Evolutionary conservation across 2,888 invertebrate genomes (phyloP).

Genomic region (Onchidella celtica): DNA sequence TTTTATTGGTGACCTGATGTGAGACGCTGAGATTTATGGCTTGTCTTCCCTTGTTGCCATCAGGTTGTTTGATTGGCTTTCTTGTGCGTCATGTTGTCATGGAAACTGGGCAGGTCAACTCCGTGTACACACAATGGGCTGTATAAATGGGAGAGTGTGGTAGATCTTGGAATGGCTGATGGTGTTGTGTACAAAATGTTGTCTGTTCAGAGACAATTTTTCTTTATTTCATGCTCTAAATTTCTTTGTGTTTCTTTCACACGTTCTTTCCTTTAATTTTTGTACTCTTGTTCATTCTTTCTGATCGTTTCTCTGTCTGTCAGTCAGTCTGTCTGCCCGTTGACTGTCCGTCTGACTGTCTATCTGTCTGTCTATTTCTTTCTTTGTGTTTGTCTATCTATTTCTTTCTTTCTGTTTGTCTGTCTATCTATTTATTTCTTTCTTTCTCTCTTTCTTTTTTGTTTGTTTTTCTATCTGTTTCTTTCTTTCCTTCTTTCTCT

Average conservation of each 20-base stretch:
- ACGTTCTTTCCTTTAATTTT: background rate
- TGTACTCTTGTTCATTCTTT: no score
- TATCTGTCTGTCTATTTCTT: background rate
- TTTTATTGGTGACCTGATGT: no score
- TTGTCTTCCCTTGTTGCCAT: no score
- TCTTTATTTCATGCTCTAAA: background rate
- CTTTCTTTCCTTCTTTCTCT: background rate
- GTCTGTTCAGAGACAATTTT: background rate
- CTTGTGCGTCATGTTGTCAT: no score
- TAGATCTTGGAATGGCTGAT: no score
- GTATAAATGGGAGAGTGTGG: no score
- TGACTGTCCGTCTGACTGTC: slow-evolving; percentile 31
- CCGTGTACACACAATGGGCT: no score
- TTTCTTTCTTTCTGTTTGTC: slow-evolving; percentile 6
- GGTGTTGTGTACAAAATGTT: background rate
- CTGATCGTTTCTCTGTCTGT: slow-evolving; percentile 3
- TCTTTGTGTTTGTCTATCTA: slow-evolving; percentile 21
- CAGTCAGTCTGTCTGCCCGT: slow-evolving; percentile 26
- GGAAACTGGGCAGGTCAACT: no score
- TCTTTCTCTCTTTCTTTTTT: background rate
- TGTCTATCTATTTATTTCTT: background rate
- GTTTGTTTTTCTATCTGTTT: background rate
- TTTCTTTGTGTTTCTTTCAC: background rate
- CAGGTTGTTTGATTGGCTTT: no score
- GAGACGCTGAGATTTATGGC: no score